Percentiles rank a stretch among this genome's conserved stretches.
Evolutionary conservation across 2,888 invertebrate genomes (phyloP).

Genomic region (Lepidocyrtinus sp.): DNA sequence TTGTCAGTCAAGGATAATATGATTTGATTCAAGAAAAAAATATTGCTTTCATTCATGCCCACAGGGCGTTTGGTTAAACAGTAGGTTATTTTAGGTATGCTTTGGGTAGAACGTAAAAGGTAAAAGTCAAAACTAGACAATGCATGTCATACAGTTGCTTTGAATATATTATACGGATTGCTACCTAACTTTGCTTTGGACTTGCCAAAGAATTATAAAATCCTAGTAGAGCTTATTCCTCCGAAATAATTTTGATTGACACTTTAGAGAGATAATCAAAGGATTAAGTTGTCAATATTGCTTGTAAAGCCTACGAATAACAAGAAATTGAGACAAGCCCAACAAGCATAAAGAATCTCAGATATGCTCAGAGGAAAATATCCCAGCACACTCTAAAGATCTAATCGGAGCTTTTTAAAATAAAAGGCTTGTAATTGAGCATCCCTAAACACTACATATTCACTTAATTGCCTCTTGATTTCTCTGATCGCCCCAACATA

Average conservation of each 20-base stretch:
- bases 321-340: slow-evolving; percentile 37
- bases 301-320: slow-evolving; percentile 53
- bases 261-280: slow-evolving; percentile 65
- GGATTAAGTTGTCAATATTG: slow-evolving; percentile 68
- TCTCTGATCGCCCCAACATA: slow-evolving; percentile 1
- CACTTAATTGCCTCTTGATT: neutral
- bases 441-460: neutral
- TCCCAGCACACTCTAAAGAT: neutral
- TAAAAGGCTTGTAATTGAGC: slow-evolving; percentile 8
- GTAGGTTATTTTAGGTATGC: no score
- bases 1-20: slow-evolving; percentile 2
- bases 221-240: slow-evolving; percentile 7
- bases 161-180: no score
- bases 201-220: slow-evolving; percentile 1
- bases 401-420: neutral
- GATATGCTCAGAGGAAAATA: no score
- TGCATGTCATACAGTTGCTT: no score
- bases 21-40: neutral
- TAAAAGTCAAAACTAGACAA: neutral
- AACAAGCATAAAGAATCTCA: neutral
- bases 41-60: neutral
- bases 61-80: neutral
- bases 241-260: slow-evolving; percentile 59
- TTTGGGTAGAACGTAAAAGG: neutral
- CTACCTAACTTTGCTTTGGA: no score